phyloP scores from a whole-genome alignment of 2,113 vertebrate genomes.

The Psittacula cyanocephala region DNA sequence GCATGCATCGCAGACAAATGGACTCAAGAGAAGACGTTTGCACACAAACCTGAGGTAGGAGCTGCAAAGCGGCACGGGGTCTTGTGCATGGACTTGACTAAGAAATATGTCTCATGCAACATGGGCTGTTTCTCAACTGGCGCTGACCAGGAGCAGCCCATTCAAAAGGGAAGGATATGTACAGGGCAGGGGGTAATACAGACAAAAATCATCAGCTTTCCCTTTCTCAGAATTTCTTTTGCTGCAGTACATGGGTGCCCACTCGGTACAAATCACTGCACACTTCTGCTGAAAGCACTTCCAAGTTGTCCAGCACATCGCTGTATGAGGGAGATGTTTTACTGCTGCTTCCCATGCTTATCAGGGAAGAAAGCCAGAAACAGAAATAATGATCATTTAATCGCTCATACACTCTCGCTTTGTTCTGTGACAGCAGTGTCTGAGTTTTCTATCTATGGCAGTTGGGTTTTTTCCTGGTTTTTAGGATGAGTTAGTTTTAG shows the following conservation, averaged over 20 bases:
- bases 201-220: not conserved
- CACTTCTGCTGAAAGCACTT: not conserved
- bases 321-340: not conserved
- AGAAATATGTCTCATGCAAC: not conserved
- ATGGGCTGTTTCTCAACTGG: not conserved
- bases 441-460: not conserved
- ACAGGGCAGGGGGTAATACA: no score
- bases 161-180: not conserved
- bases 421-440: not conserved
- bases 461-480: not conserved
- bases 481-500: not conserved
- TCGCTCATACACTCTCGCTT: not conserved
- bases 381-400: not conserved
- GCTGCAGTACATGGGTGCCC: not conserved
- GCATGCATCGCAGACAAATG: rapidly evolving
- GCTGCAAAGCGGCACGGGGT: rapidly evolving
- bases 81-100: not conserved
- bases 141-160: not conserved
- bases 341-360: not conserved
- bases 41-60: not conserved
- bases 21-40: not conserved
- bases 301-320: not conserved
- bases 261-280: not conserved
- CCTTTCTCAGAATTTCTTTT: not conserved
- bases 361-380: not conserved